phyloP scores from a whole-genome alignment of 2,797 vertebrate species.

The Lerista edwardsae region DNA sequence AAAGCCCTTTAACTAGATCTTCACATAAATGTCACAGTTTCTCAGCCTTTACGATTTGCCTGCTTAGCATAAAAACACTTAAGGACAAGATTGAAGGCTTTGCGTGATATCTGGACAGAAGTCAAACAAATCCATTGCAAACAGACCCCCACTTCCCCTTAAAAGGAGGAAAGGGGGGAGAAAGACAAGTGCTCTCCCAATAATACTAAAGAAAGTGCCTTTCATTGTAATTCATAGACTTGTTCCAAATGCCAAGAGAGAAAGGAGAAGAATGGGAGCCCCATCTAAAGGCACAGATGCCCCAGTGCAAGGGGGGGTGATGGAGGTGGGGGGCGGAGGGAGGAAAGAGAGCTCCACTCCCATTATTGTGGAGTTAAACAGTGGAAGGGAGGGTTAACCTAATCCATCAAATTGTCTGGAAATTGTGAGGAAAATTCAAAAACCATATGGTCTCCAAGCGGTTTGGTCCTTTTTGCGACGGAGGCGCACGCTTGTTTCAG shows the following conservation, averaged over 20 bases:
- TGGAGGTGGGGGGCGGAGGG: constrained; percentile 63
- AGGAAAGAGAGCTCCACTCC: constrained; percentile 89
- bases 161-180: constrained; percentile 42
- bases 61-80: constrained; percentile 94
- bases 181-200: constrained; percentile 83
- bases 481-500: constrained; percentile 97
- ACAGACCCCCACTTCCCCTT: constrained; percentile 67
- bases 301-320: constrained; percentile 84
- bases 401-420: constrained; percentile 99
- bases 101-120: constrained; percentile 86
- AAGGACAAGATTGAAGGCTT: constrained; percentile 87
- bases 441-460: constrained; percentile 99
- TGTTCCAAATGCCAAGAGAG: constrained; percentile 92
- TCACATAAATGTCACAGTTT: constrained; percentile 93
- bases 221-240: constrained; percentile 99
- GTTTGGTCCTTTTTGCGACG: constrained; percentile 92
- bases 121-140: constrained; percentile 88
- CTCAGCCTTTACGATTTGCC: constrained; percentile 90
- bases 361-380: constrained; percentile 97
- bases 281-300: constrained; percentile 98
- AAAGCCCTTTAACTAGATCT: constrained; percentile 94
- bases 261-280: constrained; percentile 73
- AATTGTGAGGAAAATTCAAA: constrained; percentile 99
- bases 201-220: constrained; percentile 81
- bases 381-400: constrained; percentile 97